phyloP scores from a whole-genome alignment of 2,888 invertebrate species.

The Eristalinus aeneus region DNA sequence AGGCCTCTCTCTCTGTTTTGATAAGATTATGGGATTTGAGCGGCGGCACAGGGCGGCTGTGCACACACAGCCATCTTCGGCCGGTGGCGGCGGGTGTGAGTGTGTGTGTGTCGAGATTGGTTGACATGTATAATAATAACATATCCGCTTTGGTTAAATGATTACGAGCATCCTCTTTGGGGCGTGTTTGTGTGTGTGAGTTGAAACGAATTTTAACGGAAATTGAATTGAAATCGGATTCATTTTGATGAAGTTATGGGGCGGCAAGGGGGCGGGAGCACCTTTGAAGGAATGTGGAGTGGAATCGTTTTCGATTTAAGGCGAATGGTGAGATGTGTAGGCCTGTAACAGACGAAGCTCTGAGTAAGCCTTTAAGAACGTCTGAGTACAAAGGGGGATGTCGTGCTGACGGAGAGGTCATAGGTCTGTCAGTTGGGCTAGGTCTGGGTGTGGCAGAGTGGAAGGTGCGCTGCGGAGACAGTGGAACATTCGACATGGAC shows the following conservation, averaged over 20 bases:
- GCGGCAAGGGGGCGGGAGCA: neutral
- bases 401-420: neutral
- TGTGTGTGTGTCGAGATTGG: neutral
- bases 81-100: neutral
- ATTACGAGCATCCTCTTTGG: constrained; percentile 34
- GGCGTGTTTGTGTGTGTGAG: neutral
- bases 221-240: constrained; percentile 38
- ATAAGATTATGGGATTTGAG: constrained; percentile 60
- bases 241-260: constrained; percentile 4
- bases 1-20: constrained; percentile 44
- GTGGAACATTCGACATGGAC: neutral
- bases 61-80: neutral
- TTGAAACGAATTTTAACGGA: constrained; percentile 33
- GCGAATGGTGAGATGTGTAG: neutral
- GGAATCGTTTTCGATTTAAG: neutral
- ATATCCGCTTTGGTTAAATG: constrained; percentile 63
- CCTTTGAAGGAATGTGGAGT: neutral
- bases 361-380: neutral
- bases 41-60: neutral
- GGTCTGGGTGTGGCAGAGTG: neutral
- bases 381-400: neutral
- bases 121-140: constrained; percentile 54
- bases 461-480: too few species aligned
- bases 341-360: neutral
- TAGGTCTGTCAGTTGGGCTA: neutral